These are phyloP conservation scores for Chromobotia macracanthus DNA, from an alignment of 2,797 vertebrate species.

Conservation along the genomic window DNA sequence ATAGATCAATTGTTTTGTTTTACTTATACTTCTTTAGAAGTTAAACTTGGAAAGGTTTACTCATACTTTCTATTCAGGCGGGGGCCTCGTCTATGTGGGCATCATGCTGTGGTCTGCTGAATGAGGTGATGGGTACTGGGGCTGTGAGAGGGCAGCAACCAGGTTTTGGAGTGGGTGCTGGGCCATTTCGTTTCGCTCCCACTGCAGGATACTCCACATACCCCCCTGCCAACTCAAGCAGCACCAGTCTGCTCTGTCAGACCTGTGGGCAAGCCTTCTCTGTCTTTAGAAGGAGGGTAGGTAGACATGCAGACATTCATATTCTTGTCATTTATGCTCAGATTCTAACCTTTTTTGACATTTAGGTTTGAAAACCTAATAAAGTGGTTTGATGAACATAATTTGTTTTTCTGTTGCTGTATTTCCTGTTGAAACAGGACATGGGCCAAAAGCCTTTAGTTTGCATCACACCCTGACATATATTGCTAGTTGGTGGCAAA, in stretches of 20 bases:
- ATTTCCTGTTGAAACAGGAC: too few species aligned
- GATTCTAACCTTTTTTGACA: too few species aligned
- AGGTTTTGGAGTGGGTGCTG: conserved; percentile 86
- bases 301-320: conserved; percentile 31
- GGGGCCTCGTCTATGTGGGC: conserved; percentile 99
- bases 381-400: too few species aligned
- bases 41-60: too few species aligned
- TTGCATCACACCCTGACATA: too few species aligned
- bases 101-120: conserved; percentile 97
- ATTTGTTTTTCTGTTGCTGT: too few species aligned
- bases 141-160: conserved; percentile 93
- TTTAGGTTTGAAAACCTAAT: too few species aligned
- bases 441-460: too few species aligned
- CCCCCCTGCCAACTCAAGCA: conserved; percentile 81
- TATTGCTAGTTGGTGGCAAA: too few species aligned
- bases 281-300: conserved; percentile 93
- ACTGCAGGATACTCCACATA: conserved; percentile 89
- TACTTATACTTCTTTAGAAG: too few species aligned
- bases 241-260: conserved; percentile 86
- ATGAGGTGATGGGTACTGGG: conserved; percentile 98
- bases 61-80: conserved; percentile 74
- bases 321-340: background rate
- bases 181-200: conserved; percentile 92
- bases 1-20: too few species aligned
- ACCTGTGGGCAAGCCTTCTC: conserved; percentile 93